Percentiles rank a stretch among this genome's conserved stretches.
Evolutionary conservation across 2,797 vertebrate genomes (phyloP).

Genomic region (Adrianichthys oophorus): DNA sequence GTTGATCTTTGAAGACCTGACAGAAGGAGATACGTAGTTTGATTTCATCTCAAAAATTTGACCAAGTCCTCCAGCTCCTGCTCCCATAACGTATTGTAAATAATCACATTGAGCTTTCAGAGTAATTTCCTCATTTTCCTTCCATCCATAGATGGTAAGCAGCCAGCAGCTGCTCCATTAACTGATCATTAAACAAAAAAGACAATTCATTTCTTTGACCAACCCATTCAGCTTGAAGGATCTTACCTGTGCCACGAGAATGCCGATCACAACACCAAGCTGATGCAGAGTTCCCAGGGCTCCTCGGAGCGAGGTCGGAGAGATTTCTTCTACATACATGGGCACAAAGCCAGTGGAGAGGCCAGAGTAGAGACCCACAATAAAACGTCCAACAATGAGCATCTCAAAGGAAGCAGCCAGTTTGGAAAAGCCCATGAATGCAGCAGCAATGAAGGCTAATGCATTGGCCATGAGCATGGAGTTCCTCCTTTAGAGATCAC

Average conservation of each 20-base stretch:
- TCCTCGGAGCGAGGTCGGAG: slow-evolving; percentile 88
- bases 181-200: no score
- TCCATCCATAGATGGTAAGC: no score
- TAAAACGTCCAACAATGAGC: slow-evolving; percentile 90
- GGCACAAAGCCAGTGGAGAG: slow-evolving; percentile 95
- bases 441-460: slow-evolving; percentile 82
- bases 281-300: slow-evolving; percentile 95
- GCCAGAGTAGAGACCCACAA: slow-evolving; percentile 91
- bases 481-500: slow-evolving; percentile 76
- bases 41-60: no score
- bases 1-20: no score
- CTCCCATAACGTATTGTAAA: no score
- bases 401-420: slow-evolving; percentile 91
- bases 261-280: slow-evolving; percentile 91
- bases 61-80: no score
- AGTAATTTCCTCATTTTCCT: no score
- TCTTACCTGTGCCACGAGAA: slow-evolving; percentile 92
- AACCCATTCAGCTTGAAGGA: neutral
- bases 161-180: no score
- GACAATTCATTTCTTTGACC: no score
- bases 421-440: slow-evolving; percentile 95
- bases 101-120: no score
- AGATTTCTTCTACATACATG: slow-evolving; percentile 95
- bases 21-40: no score
- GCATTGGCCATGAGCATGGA: slow-evolving; percentile 92